Evolutionary conservation across 2,113 vertebrate species (phyloP).

Genomic region (Channa maculata): DNA sequence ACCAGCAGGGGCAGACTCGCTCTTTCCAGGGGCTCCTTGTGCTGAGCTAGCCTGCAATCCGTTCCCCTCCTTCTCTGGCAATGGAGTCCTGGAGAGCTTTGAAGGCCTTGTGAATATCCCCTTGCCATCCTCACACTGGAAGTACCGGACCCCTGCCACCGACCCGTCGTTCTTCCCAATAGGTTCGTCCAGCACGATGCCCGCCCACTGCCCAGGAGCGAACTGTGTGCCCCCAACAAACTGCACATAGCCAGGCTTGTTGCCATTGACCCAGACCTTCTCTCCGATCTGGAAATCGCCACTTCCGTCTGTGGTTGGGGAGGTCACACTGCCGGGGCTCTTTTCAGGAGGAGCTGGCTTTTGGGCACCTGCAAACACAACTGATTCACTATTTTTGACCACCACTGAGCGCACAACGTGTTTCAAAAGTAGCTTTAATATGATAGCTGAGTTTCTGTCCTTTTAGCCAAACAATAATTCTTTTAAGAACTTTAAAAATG

Average conservation of each 20-base stretch:
- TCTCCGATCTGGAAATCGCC: constrained; percentile 91
- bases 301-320: constrained; percentile 83
- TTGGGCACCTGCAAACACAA: constrained; percentile 69
- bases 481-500: no score
- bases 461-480: no score
- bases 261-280: constrained; percentile 95
- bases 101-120: constrained; percentile 96
- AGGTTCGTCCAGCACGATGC: constrained; percentile 92
- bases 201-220: constrained; percentile 96
- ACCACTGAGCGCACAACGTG: no score
- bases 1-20: constrained; percentile 32
- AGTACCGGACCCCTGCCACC: constrained; percentile 92
- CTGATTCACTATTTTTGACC: neutral
- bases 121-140: constrained; percentile 91
- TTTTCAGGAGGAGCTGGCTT: constrained; percentile 83
- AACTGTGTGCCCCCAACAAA: constrained; percentile 95
- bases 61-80: constrained; percentile 87
- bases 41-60: constrained; percentile 79
- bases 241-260: constrained; percentile 93
- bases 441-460: no score
- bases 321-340: constrained; percentile 44
- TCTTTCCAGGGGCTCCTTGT: constrained; percentile 34
- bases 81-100: constrained; percentile 84
- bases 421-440: no score
- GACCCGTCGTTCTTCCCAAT: constrained; percentile 97